phyloP scores from a whole-genome alignment of 2,888 invertebrate species.

The Eurytoma californica region DNA sequence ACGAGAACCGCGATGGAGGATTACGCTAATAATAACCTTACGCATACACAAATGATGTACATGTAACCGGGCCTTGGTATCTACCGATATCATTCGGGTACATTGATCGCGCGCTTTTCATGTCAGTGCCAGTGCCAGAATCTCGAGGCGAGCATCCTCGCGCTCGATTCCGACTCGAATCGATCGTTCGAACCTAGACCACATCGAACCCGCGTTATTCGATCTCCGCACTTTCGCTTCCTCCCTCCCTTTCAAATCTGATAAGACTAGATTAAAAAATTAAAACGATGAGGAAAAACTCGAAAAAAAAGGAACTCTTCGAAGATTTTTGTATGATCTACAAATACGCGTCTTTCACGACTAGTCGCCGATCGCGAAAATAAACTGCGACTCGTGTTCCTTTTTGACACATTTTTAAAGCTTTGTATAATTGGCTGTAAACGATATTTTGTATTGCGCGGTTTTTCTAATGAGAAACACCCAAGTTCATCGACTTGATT shows the following conservation, averaged over 20 bases:
- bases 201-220: constrained; percentile 16
- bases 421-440: constrained; percentile 38
- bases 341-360: constrained; percentile 9
- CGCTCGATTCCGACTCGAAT: constrained; percentile 47
- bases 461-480: constrained; percentile 21
- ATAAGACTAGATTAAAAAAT: no score
- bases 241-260: constrained; percentile 40
- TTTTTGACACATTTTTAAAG: constrained; percentile 47
- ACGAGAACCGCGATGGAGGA: constrained; percentile 9
- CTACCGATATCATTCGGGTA: constrained; percentile 28
- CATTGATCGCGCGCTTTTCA: constrained; percentile 34
- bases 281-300: no score
- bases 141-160: constrained; percentile 29
- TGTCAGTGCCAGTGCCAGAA: constrained; percentile 48
- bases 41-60: constrained; percentile 45
- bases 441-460: constrained; percentile 39
- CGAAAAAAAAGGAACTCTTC: not conserved
- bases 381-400: constrained; percentile 12
- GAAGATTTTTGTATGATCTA: constrained; percentile 27
- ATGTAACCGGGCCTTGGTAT: constrained; percentile 55
- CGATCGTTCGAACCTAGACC: constrained; percentile 50
- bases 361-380: constrained; percentile 19
- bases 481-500: not conserved
- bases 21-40: constrained; percentile 27
- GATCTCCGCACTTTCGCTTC: constrained; percentile 48